Evolutionary conservation across 2,888 invertebrate genomes (phyloP), one percentile per base, ranked within the genome.

Genomic region (Atrina japonica): DNA sequence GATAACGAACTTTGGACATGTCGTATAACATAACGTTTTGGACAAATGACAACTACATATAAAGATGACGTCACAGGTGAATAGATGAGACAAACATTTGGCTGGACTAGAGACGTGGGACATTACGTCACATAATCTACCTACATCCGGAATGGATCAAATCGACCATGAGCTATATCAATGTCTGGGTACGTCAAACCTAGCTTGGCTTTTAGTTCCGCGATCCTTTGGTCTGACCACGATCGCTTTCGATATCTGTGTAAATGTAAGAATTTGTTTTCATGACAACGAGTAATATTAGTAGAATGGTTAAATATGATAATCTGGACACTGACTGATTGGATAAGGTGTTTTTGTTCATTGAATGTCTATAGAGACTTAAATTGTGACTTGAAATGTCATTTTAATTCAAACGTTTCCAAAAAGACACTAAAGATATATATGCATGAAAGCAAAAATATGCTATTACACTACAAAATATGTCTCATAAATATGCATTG

Each of bases 171-270:
- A 45, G 52, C 63, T 56, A 72, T 27, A 27, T 29, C 52, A 59
- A 53, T 50, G 23, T 45, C 61, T 21, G 41, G 56, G 59, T 55
- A 27, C 18, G 29, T 40, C 52, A 72, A 63, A 45, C 58, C 71
- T 41, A 72, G 61, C 49, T 47, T 35, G 21, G 71, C 71, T 67
- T 72, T 66, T 29, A 66, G 29, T 63, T 72, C 71, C 16, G 71
- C 67, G 7, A 72, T 67, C 52, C 47, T 61, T 64, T 72, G 71
- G 47, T 72, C 71, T n/a, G 71, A 60, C 71, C 71, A 72, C 23
- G 71, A 63, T 67, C 67, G 66, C 58, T 72, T 72, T 27, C 35
- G 29, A 61, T 43, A 72, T 64, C 71, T 72, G 70, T 65, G 43
- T 58, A 53, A 50, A 61, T 47, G 47, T 21, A 21, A 18, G 47